Percentiles rank a stretch among this genome's conserved stretches.
phyloP scores from a whole-genome alignment of 2,113 vertebrate genomes.

The Saguinus midas region DNA sequence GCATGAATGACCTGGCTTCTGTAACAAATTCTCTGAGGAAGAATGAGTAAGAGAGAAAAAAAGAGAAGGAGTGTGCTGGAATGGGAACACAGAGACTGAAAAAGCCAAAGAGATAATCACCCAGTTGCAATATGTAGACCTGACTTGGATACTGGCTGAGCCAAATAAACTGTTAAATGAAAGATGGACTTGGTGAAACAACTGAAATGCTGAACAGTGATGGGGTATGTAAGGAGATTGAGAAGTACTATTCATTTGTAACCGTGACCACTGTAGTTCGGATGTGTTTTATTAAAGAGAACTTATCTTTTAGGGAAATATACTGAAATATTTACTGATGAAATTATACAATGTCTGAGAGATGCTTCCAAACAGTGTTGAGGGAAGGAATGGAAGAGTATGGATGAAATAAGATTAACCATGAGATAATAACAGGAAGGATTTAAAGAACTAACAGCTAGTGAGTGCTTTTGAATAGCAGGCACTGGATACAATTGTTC shows the following conservation, averaged over 20 bases:
- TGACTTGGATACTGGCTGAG: background rate
- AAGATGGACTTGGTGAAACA: background rate
- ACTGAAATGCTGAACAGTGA: background rate
- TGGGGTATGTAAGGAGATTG: background rate
- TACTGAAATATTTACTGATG: background rate
- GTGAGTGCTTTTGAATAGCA: background rate
- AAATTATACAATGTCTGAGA: background rate
- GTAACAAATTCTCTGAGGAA: background rate
- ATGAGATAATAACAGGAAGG: background rate
- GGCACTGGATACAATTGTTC: background rate
- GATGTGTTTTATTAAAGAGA: background rate
- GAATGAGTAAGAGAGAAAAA: background rate
- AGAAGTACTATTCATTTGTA: background rate
- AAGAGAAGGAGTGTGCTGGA: background rate
- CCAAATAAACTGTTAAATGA: background rate
- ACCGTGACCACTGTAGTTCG: background rate
- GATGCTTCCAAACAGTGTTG: background rate
- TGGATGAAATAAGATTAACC: too few relatives aligned
- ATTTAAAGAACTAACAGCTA: background rate
- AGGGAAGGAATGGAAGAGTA: rapidly evolving
- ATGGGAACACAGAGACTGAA: background rate
- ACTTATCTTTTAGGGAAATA: background rate
- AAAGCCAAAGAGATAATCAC: background rate
- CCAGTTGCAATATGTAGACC: background rate
- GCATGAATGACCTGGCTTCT: background rate